Percentiles rank a stretch among this genome's conserved stretches.
Evolutionary conservation across 2,797 vertebrate genomes (phyloP).

Genomic region (Adelosebastes latens): DNA sequence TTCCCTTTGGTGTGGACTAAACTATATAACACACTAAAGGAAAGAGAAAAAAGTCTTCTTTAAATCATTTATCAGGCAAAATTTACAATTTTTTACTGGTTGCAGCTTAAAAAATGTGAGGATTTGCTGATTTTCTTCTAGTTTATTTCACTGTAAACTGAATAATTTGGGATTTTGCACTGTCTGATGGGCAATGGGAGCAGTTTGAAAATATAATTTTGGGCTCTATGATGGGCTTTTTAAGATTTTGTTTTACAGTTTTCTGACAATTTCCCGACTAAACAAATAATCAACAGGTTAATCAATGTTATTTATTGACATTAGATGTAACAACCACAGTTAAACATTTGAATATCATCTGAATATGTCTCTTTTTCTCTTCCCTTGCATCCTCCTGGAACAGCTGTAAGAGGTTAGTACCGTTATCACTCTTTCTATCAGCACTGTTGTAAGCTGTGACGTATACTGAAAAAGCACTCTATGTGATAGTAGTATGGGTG

Average conservation of each 20-base stretch:
- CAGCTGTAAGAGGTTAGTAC: slow-evolving; percentile 44
- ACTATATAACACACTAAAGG: no score
- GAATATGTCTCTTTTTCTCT: background rate
- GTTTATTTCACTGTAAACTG: no score
- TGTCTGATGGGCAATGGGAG: background rate
- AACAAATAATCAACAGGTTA: background rate
- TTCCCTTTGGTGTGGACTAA: no score
- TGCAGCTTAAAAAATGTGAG: no score
- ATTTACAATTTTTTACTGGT: no score
- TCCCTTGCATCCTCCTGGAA: slow-evolving; percentile 1
- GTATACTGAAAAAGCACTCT: slow-evolving; percentile 19
- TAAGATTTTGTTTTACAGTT: background rate
- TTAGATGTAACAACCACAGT: background rate
- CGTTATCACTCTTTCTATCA: background rate
- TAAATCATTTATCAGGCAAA: no score
- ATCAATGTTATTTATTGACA: background rate
- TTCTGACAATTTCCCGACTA: background rate
- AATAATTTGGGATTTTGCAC: background rate
- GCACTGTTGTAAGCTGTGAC: background rate
- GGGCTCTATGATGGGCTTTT: background rate
- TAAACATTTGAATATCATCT: background rate
- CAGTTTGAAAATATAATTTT: background rate
- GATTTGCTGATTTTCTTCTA: no score
- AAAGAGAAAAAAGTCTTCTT: no score
- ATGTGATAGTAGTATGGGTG: background rate